Conservation (phyloP, 2,113 vertebrate species). For the Stegostoma tigrinum region DNA sequence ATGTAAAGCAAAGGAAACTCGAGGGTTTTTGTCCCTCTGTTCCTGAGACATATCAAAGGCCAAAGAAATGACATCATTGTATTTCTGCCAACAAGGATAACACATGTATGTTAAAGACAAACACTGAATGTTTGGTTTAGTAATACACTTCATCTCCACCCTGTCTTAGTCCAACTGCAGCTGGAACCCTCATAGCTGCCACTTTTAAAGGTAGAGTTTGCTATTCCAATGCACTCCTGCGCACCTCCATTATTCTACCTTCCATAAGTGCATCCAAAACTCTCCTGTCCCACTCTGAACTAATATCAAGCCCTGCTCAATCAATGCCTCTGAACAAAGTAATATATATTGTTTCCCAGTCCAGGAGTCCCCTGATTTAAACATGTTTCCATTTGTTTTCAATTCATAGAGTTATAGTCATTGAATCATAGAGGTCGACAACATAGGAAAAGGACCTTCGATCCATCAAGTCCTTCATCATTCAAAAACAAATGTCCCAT, state of each 20-base stretch:
- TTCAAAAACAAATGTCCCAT: no score
- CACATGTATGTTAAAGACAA: background rate
- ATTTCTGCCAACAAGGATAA: background rate
- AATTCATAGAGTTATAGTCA: background rate
- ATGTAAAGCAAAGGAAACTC: background rate
- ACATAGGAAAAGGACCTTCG: no score
- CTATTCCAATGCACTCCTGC: background rate
- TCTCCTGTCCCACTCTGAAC: background rate
- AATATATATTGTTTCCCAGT: background rate
- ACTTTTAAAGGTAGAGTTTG: background rate
- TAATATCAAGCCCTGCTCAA: background rate
- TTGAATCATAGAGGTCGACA: no score
- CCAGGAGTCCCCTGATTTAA: background rate
- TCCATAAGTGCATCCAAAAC: background rate
- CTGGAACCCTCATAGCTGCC: background rate
- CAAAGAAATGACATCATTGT: background rate
- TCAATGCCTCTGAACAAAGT: background rate
- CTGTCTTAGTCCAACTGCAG: background rate
- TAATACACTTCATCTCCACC: background rate
- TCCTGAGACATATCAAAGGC: background rate
- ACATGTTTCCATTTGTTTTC: background rate
- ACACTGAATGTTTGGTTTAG: background rate
- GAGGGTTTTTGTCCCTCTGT: background rate
- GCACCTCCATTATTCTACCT: background rate
- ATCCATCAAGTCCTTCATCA: no score